phyloP scores from a whole-genome alignment of 2,797 vertebrate species.

The Synaphobranchus kaupii region DNA sequence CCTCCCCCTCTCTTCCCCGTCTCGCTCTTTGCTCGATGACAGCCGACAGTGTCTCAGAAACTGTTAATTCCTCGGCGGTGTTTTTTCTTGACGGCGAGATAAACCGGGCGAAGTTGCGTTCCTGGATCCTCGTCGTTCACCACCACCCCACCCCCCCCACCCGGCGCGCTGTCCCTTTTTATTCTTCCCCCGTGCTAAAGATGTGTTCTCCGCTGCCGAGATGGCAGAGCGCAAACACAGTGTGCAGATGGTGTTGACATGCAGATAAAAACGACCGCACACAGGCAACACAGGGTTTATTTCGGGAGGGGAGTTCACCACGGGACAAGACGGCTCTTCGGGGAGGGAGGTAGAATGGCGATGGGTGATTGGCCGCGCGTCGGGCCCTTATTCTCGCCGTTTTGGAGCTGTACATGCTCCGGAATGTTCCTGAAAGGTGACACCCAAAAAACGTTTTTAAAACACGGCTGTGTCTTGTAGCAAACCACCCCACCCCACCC shows the following conservation, averaged over 20 bases:
- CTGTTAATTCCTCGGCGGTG: slow-evolving; percentile 13
- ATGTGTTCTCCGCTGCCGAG: not conserved
- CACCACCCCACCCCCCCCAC: slow-evolving; percentile 17
- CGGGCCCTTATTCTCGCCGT: not conserved
- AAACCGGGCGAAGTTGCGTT: not conserved
- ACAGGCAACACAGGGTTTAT: not conserved
- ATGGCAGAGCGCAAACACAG: not conserved
- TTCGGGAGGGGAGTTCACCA: not conserved
- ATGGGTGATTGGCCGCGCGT: not conserved
- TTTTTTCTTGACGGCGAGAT: not conserved
- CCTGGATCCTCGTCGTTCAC: not conserved
- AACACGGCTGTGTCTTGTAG: not conserved
- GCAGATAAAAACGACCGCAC: not conserved
- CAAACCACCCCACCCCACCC: not conserved
- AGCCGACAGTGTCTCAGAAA: slow-evolving; percentile 16
- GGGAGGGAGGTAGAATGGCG: not conserved
- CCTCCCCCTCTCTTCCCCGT: slow-evolving; percentile 26
- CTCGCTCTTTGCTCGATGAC: slow-evolving; percentile 1
- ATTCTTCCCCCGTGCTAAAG: not conserved
- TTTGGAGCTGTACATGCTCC: not conserved
- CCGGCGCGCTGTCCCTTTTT: not conserved
- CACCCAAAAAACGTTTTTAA: not conserved
- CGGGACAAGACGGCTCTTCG: not conserved
- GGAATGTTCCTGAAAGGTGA: not conserved
- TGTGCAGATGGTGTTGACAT: slow-evolving; percentile 14